Evolutionary conservation across 2,888 invertebrate species (phyloP).

Genomic region (Zelleria hepariella): DNA sequence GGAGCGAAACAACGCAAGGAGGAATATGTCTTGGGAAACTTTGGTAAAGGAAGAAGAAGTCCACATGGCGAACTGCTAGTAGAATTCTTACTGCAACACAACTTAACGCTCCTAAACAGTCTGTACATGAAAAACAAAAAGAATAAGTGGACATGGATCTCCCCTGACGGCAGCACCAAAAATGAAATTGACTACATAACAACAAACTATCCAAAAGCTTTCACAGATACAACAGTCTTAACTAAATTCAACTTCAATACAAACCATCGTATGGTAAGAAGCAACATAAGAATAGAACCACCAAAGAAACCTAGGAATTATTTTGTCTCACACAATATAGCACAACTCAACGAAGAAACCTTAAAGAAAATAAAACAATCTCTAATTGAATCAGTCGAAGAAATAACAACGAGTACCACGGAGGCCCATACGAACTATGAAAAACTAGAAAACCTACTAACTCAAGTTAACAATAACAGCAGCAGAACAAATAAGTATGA

Average conservation of each 20-base stretch:
- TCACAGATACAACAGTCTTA: constrained; percentile 2
- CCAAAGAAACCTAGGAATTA: no score
- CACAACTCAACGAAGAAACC: no score
- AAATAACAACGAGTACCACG: no score
- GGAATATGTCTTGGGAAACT: neutral
- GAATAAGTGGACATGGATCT: constrained; percentile 16
- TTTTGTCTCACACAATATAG: no score
- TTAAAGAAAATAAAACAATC: no score
- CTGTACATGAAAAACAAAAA: constrained; percentile 14
- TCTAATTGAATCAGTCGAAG: no score
- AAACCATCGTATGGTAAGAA: constrained; percentile 3
- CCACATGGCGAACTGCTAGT: neutral
- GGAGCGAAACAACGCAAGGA: constrained; percentile 10
- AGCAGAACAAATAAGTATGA: neutral
- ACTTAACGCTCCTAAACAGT: neutral
- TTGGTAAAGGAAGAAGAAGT: neutral
- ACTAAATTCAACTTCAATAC: constrained; percentile 5
- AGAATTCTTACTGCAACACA: constrained; percentile 1
- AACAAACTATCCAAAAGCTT: constrained; percentile 3
- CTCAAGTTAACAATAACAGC: neutral
- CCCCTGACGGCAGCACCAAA: constrained; percentile 2
- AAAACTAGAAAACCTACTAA: no score
- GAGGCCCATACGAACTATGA: no score
- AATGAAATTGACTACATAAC: constrained; percentile 8
- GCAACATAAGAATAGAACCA: no score